Conservation (phyloP, 1,140 invertebrate species). For the Drosophila tropicalis region DNA sequence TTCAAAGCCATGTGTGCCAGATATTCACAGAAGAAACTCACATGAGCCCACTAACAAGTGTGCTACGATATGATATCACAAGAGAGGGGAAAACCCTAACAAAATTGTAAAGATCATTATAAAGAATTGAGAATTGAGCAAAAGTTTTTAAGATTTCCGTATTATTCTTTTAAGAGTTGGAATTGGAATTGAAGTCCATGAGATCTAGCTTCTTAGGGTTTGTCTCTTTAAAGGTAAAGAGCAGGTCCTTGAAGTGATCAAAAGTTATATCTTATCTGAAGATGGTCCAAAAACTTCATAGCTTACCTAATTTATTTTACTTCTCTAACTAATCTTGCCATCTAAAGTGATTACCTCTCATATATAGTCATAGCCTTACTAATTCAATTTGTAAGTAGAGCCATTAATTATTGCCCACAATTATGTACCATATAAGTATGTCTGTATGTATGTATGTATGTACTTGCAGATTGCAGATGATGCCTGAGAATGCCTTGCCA, state of each 20-base stretch:
- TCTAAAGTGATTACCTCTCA: neutral
- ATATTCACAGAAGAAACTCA: conserved; percentile 39
- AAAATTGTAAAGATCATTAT: neutral
- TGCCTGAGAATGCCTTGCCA: conserved; percentile 2
- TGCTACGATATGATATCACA: conserved; percentile 6
- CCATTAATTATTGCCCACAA: conserved; percentile 75
- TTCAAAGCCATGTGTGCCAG: conserved; percentile 54
- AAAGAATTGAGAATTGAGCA: too few relatives aligned
- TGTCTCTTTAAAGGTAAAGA: too few relatives aligned
- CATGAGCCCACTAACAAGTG: conserved; percentile 55
- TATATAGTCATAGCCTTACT: conserved; percentile 14
- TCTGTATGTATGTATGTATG: too few relatives aligned
- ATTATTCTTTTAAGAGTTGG: too few relatives aligned
- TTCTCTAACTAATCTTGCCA: neutral
- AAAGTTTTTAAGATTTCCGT: too few relatives aligned
- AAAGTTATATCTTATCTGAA: too few relatives aligned
- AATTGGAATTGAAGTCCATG: too few relatives aligned
- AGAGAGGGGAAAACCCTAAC: neutral
- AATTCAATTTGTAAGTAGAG: conserved; percentile 55
- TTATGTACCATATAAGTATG: conserved; percentile 21
- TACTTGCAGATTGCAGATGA: conserved; percentile 42
- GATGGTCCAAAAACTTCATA: too few relatives aligned
- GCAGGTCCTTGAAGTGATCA: too few relatives aligned
- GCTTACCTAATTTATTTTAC: neutral
- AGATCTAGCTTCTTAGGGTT: too few relatives aligned